Evolutionary conservation across 1,140 invertebrate genomes (phyloP).

Genomic region (Cecropterus lyciades): DNA sequence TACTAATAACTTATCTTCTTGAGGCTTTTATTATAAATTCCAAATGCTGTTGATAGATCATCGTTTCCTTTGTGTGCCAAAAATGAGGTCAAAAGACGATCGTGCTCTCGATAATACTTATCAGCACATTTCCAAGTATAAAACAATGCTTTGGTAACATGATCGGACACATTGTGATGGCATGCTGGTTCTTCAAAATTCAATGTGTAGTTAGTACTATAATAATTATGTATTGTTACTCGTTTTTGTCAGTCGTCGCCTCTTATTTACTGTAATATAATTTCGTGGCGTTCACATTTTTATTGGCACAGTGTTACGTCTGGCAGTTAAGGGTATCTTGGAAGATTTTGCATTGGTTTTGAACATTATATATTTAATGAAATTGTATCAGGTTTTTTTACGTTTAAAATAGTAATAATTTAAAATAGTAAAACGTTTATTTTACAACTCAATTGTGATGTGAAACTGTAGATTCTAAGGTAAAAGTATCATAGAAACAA

Average conservation of each 20-base stretch:
- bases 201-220: conserved; percentile 11
- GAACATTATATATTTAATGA: no score
- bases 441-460: no score
- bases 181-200: conserved; percentile 7
- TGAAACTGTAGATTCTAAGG: no score
- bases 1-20: neutral
- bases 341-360: no score
- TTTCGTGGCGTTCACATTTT: neutral
- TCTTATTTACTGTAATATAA: neutral
- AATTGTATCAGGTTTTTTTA: no score
- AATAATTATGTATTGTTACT: conserved; percentile 12
- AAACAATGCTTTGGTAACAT: conserved; percentile 30
- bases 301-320: neutral
- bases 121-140: conserved; percentile 53
- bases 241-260: conserved; percentile 2
- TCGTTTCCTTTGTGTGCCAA: conserved; percentile 64
- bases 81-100: conserved; percentile 52
- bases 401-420: no score
- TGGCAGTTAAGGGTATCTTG: neutral
- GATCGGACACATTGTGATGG: conserved; percentile 20
- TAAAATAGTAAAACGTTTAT: no score
- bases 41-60: conserved; percentile 54
- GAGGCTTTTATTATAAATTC: no score
- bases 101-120: conserved; percentile 52
- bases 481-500: no score